A percentile compares a stretch with the other conserved stretches of the same genome.
These are phyloP conservation scores for Eledone cirrhosa DNA, from an alignment of 2,888 invertebrate species.

Conservation along the genomic window DNA sequence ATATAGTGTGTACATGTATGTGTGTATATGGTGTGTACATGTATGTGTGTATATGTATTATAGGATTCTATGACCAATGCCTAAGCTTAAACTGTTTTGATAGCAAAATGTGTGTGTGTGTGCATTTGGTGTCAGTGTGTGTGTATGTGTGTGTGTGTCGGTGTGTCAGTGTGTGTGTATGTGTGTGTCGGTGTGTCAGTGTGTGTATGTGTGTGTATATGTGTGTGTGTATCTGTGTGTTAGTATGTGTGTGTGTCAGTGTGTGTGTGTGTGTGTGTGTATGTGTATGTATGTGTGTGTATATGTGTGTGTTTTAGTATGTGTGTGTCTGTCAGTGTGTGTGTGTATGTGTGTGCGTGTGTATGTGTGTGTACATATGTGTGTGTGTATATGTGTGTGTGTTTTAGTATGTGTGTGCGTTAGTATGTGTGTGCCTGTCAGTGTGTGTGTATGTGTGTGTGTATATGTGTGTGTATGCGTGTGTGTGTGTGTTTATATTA, in stretches of 20 bases:
- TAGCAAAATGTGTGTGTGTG: too few species aligned
- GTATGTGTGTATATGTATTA: background rate
- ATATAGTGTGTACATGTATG: too few species aligned
- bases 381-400: background rate
- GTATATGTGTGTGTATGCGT: background rate
- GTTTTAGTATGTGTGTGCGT: background rate
- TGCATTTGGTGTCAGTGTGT: background rate
- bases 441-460: background rate
- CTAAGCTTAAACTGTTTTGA: too few species aligned
- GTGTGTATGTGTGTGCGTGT: background rate
- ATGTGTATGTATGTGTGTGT: slow-evolving; percentile 1
- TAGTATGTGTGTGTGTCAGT: background rate
- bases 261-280: background rate
- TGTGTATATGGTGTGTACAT: too few species aligned
- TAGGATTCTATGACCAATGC: too few species aligned
- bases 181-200: background rate
- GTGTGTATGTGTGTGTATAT: background rate
- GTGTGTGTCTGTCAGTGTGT: background rate
- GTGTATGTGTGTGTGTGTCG: background rate
- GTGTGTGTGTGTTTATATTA: too few species aligned
- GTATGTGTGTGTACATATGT: background rate
- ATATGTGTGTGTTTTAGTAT: background rate
- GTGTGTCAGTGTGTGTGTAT: background rate
- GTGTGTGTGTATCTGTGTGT: background rate
- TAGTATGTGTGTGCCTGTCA: background rate